Percentiles rank a stretch among this genome's conserved stretches.
These are phyloP conservation scores for Eucidaris tribuloides DNA, from an alignment of 35 echinoderm and acorn worm species.

Conservation along the genomic window DNA sequence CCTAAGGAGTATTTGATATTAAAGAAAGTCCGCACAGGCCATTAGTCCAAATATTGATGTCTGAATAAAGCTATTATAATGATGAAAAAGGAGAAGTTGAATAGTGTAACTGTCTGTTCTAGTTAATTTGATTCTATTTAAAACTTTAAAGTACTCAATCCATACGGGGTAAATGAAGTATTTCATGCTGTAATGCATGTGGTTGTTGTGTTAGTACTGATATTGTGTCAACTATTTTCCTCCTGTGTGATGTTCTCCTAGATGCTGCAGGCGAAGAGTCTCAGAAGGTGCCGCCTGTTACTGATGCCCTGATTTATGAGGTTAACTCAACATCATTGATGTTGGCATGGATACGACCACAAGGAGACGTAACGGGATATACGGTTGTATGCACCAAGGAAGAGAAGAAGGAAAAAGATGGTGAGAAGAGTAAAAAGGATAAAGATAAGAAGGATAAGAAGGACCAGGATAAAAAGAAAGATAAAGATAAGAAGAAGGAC, in stretches of 20 bases:
- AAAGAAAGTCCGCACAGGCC: no score
- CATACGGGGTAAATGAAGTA: neutral
- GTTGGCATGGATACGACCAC: conserved; percentile 7
- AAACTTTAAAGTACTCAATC: neutral
- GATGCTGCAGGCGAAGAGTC: neutral
- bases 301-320: neutral
- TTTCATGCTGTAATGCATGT: neutral
- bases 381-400: neutral
- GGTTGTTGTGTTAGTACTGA: neutral
- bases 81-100: no score
- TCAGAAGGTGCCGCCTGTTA: neutral
- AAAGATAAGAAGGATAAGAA: conserved; percentile 44
- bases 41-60: no score
- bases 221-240: neutral
- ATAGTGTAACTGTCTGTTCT: no score
- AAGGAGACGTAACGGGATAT: conserved; percentile 28
- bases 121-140: neutral
- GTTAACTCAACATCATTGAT: neutral
- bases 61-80: no score
- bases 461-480: conserved; percentile 6
- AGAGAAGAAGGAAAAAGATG: conserved; percentile 47
- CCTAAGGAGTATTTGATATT: no score
- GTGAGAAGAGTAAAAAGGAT: conserved; percentile 23
- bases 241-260: neutral
- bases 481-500: neutral